Conservation (phyloP, 2,113 vertebrate genomes). For the Isichthys henryi region DNA sequence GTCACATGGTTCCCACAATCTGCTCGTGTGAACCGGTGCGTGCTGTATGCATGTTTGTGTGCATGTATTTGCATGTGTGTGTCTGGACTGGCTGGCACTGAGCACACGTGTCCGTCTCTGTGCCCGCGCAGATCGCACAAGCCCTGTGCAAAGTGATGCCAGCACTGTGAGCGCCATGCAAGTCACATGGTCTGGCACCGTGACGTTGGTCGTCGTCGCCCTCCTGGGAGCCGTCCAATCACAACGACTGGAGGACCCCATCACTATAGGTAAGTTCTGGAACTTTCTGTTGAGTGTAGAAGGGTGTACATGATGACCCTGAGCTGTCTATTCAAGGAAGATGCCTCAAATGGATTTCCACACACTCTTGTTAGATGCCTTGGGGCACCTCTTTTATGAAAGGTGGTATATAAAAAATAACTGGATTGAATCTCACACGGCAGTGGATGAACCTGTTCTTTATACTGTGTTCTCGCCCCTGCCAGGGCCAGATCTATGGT, state of each 20-base stretch:
- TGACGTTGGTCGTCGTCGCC: conserved; percentile 14
- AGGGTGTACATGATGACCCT: neutral
- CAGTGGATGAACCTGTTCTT: neutral
- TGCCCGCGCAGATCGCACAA: conserved; percentile 12
- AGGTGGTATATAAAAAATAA: neutral
- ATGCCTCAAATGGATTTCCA: neutral
- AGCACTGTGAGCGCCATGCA: conserved; percentile 25
- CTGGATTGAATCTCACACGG: neutral
- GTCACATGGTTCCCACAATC: neutral
- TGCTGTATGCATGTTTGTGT: neutral
- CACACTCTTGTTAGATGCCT: neutral
- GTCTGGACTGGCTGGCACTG: neutral
- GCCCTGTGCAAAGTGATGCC: conserved; percentile 24
- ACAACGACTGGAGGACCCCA: conserved; percentile 20
- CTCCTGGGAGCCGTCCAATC: conserved; percentile 22
- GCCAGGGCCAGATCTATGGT: neutral
- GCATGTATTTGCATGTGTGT: neutral
- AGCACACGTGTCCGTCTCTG: neutral
- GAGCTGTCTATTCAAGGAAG: neutral
- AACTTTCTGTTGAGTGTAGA: neutral
- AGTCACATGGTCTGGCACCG: conserved; percentile 20
- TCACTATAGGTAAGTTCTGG: conserved; percentile 24
- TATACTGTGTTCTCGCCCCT: neutral
- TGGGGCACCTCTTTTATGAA: neutral
- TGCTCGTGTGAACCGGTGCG: neutral